Base-by-base conservation (phyloP, 2,888 invertebrate species). In the Sphinx pinastri region DNA sequence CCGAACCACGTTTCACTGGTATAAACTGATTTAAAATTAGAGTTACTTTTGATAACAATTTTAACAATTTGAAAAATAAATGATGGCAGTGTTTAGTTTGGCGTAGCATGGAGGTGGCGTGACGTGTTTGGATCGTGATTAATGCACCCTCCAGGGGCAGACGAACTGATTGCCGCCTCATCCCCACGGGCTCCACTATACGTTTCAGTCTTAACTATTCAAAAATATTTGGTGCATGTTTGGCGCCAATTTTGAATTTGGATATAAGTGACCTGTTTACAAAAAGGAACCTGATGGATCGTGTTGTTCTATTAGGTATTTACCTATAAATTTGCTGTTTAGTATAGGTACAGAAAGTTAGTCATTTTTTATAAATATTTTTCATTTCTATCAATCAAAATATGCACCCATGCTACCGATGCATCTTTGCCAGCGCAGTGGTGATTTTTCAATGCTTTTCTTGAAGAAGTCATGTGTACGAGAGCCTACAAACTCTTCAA, bases 91-190 rank as follows among this genome's bases (percentile, higher is more conserved):
- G 49, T 63, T 54, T 67, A 54, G 54, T 13, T 38, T 45, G 52
- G 52, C 45, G 45, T 49, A 25, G 55, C 16, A 19, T 31, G 38
- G 45, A 12, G 47, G 59, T 60, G 45, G 63, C 69, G 63, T 52
- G 52, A 49, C 63, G 73, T 75, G 76, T 77, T 73, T 73, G 72
- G 73, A 74, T 82, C 81, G 83, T 90, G 88, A 88, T 89, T 89
- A 89, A 87, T 84, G 87, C 84, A 79, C 80, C 83, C 88, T 85
- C 88, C 75, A 74, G 87, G 83, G 89, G 80, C 82, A 77, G 75
- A 79, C 81, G 78, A 82, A 85, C 86, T 89, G 89, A 88, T 88
- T 88, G 88, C 85, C 79, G 84, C 63, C 49, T 19, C 19, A 63
- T 63, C 63, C 63, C 63, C 45, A 63, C 79, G 75, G 80, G 31